A percentile compares a stretch with the other conserved stretches of the same genome.
Conservation (phyloP, 2,888 invertebrate genomes). For the Acrocyrtus sp. region DNA sequence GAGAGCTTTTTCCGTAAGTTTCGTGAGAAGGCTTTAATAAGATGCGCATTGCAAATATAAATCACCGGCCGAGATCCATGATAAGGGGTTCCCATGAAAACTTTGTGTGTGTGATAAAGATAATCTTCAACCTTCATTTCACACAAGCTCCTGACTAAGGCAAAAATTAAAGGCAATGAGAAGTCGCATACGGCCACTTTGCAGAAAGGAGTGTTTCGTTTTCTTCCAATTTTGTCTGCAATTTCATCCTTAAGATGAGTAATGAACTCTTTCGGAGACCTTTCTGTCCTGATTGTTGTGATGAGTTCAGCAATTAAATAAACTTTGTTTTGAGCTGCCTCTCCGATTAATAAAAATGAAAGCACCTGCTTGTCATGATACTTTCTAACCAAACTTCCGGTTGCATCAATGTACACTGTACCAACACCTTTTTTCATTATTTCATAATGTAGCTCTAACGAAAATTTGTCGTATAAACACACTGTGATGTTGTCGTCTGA, state of each 20-base stretch:
- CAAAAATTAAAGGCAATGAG: background rate
- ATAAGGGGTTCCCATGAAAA: too few relatives aligned
- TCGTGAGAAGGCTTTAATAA: too few relatives aligned
- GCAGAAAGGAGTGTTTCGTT: background rate
- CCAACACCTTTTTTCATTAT: background rate
- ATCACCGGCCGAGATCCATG: too few relatives aligned
- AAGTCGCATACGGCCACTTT: background rate
- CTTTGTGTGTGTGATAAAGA: too few relatives aligned
- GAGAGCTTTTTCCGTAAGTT: too few relatives aligned
- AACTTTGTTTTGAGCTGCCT: background rate
- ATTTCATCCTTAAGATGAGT: background rate
- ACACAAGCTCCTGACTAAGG: too few relatives aligned
- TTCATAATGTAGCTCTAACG: background rate
- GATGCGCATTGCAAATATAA: too few relatives aligned
- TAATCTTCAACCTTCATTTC: too few relatives aligned
- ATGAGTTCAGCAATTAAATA: background rate
- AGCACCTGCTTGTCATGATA: background rate
- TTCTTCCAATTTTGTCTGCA: background rate
- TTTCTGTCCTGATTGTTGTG: background rate
- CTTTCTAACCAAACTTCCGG: background rate
- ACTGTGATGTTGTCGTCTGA: background rate
- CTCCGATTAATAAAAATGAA: background rate
- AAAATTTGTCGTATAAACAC: background rate
- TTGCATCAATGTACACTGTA: background rate
- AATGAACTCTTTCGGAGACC: background rate